Percentiles rank a stretch among this genome's conserved stretches.
Conservation (phyloP, 2,113 vertebrate genomes). For the Nipponia nippon region DNA sequence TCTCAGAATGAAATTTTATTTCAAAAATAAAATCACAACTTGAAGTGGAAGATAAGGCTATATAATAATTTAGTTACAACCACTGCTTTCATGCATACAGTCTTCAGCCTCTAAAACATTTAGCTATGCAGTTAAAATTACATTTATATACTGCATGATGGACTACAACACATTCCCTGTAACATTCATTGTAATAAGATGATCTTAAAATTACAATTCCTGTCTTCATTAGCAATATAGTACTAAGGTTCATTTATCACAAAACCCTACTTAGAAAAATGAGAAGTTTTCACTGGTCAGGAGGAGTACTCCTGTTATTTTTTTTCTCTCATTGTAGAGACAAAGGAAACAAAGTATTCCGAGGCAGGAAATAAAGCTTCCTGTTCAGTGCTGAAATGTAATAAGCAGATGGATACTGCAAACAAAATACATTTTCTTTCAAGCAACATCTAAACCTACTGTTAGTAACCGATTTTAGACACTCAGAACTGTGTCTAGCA, state of each 20-base stretch:
- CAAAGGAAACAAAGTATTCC: slow-evolving; percentile 50
- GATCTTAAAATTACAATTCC: neutral
- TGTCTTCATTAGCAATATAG: neutral
- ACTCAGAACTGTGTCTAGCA: neutral
- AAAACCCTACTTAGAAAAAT: neutral
- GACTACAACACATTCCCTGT: neutral
- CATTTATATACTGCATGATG: neutral
- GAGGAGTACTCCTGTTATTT: neutral
- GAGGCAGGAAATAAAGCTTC: slow-evolving; percentile 48
- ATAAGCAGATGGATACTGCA: slow-evolving; percentile 8
- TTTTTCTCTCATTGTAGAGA: neutral
- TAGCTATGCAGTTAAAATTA: neutral
- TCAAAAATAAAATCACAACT: neutral
- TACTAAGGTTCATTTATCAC: neutral
- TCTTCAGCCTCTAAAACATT: neutral
- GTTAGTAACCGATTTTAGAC: neutral
- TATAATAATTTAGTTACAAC: neutral
- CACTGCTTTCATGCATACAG: neutral
- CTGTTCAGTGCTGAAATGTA: neutral
- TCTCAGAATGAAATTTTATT: neutral
- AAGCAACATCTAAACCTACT: neutral
- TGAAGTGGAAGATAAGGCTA: neutral
- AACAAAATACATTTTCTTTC: neutral
- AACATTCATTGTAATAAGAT: neutral
- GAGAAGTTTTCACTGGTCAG: neutral